phyloP scores from a whole-genome alignment of 2,888 invertebrate genomes.

The Ichneumoninae sp. region DNA sequence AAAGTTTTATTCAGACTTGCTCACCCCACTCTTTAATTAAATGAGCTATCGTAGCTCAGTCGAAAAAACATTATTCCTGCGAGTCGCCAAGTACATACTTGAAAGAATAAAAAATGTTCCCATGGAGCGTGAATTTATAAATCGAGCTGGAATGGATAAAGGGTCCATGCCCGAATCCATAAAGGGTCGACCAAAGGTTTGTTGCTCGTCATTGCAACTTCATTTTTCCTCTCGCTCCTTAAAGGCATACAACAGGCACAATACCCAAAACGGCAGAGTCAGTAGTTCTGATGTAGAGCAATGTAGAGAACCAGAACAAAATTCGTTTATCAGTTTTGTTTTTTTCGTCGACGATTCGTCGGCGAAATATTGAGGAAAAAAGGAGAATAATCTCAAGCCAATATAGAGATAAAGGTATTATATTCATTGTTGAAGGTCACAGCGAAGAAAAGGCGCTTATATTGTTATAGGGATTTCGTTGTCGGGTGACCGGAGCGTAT shows the following conservation, averaged over 20 bases:
- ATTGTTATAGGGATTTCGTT: constrained; percentile 56
- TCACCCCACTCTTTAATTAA: too few species aligned
- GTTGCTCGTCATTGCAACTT: constrained; percentile 73
- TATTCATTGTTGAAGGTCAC: constrained; percentile 70
- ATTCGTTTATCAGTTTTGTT: too few species aligned
- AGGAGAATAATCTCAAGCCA: constrained; percentile 34
- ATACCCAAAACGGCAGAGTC: constrained; percentile 26
- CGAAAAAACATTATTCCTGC: too few species aligned
- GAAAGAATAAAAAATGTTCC: constrained; percentile 45
- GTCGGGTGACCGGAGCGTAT: constrained; percentile 67
- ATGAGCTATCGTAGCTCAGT: too few species aligned
- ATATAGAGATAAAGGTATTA: constrained; percentile 40
- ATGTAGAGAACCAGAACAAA: background rate
- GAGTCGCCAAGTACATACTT: background rate
- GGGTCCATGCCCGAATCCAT: constrained; percentile 16
- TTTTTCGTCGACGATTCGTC: background rate
- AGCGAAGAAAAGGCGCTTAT: constrained; percentile 77
- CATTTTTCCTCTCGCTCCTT: constrained; percentile 75
- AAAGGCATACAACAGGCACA: constrained; percentile 10
- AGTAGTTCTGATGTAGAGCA: constrained; percentile 12
- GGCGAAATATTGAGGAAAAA: constrained; percentile 6
- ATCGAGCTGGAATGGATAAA: constrained; percentile 52
- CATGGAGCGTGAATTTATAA: constrained; percentile 74
- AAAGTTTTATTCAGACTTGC: background rate
- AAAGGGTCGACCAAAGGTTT: constrained; percentile 51